A percentile compares a stretch with the other conserved stretches of the same genome.
Conservation (phyloP, 2,888 invertebrate genomes). For the Coelopa pilipes region DNA sequence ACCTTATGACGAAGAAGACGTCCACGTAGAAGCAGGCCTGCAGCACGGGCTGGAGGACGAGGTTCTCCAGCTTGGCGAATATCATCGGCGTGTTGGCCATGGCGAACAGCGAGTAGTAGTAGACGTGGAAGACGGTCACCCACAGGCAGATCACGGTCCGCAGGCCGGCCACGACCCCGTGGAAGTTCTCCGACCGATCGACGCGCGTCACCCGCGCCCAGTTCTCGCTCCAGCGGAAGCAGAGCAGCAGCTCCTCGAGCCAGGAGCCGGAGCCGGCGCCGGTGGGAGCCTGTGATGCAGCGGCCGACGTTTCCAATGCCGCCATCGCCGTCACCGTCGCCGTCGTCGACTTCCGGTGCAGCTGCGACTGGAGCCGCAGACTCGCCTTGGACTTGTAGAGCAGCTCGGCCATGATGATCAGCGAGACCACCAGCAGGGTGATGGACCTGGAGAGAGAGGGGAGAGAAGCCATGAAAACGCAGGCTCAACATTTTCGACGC, state of each 20-base stretch:
- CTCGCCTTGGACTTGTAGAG: constrained; percentile 43
- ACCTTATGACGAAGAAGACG: constrained; percentile 60
- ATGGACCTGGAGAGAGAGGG: constrained; percentile 41
- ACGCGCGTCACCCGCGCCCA: constrained; percentile 45
- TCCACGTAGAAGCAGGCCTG: constrained; percentile 59
- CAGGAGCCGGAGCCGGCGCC: constrained; percentile 36
- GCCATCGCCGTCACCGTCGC: background rate
- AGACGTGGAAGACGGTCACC: constrained; percentile 58
- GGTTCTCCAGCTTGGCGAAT: constrained; percentile 53
- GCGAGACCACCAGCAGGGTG: constrained; percentile 38
- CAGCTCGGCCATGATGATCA: constrained; percentile 50
- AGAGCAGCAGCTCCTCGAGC: constrained; percentile 51
- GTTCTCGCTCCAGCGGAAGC: constrained; percentile 54
- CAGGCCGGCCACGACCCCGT: constrained; percentile 54
- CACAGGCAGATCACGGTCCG: constrained; percentile 57
- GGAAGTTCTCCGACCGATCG: constrained; percentile 47
- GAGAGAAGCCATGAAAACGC: background rate
- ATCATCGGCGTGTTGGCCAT: constrained; percentile 54
- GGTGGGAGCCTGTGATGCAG: constrained; percentile 3
- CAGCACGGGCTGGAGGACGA: constrained; percentile 53
- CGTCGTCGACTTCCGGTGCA: constrained; percentile 35
- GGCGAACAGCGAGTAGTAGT: constrained; percentile 57
- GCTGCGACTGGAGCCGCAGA: constrained; percentile 37
- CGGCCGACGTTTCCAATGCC: constrained; percentile 13
- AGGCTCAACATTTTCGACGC: background rate